Conservation (phyloP, 1,140 invertebrate genomes). For the Mylabris phalerata region DNA sequence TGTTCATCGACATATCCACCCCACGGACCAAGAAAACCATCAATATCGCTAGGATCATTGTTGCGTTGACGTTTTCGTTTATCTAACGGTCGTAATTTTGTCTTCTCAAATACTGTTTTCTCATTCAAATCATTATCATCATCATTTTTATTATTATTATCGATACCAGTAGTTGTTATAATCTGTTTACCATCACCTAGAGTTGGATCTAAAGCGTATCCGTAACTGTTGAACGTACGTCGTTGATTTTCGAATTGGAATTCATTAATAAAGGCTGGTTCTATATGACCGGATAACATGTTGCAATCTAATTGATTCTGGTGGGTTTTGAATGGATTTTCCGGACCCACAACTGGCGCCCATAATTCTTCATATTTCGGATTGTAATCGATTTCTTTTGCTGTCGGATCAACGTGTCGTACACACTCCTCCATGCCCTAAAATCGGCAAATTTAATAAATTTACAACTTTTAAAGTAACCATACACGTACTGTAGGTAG, state of each 20-base stretch:
- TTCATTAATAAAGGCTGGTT: constrained; percentile 89
- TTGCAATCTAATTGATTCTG: constrained; percentile 85
- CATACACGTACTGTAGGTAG: constrained; percentile 59
- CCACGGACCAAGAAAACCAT: constrained; percentile 96
- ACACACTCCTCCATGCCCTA: constrained; percentile 14
- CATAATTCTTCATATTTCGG: constrained; percentile 94
- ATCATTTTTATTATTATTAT: constrained; percentile 53
- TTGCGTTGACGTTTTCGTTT: constrained; percentile 90
- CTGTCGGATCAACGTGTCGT: constrained; percentile 61
- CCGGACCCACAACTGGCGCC: constrained; percentile 84
- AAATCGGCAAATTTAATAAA: no score
- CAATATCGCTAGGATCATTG: constrained; percentile 84
- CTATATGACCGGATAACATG: constrained; percentile 90
- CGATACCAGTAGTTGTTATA: constrained; percentile 50
- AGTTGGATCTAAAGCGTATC: constrained; percentile 93
- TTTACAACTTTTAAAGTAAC: no score
- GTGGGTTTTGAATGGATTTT: constrained; percentile 85
- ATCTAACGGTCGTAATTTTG: constrained; percentile 63
- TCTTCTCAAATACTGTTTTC: constrained; percentile 86
- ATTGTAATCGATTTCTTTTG: constrained; percentile 81
- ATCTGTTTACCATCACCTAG: constrained; percentile 64
- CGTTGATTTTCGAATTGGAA: constrained; percentile 99
- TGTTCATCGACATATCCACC: constrained; percentile 89
- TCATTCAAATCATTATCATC: constrained; percentile 24
- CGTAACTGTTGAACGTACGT: constrained; percentile 89